Base-by-base conservation (phyloP, 2,888 invertebrate species). In the Drosophila algonquin region DNA sequence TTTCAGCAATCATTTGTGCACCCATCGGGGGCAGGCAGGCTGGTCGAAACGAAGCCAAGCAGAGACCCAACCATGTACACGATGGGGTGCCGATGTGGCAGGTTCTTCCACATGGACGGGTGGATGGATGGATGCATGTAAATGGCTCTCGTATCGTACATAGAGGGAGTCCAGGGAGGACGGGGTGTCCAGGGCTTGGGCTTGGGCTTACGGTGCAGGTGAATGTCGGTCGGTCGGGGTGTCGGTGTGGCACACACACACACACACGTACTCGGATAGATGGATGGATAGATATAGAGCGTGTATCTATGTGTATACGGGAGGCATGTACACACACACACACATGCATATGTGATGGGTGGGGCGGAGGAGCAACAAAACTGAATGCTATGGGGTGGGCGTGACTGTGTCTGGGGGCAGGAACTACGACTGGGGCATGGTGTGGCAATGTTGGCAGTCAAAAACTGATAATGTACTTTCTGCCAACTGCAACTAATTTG, bases 401-500 rank as follows among this genome's bases (percentile, higher is more conserved):
- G 24, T 59, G 10, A 40, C 40, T 40, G 40, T 40, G 40, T 40
- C 40, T 40, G 40, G 35, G 12, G 35, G 35, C 35, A 1, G 35
- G 44, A 50, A 14, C 16, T 24, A 40, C 18, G 35, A 18, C 24
- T 0, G 12, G 44, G 58, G 48, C 48, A 16, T 58, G 47, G 35
- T 73, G 73, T 61, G 76, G 76, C 73, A 64, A 54, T 59, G 40
- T 14, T 40, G 73, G 55, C 54, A 73, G 63, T 64, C 64, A 80
- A 80, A 80, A 77, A 77, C 79, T 75, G 80, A 80, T 80, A 80
- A 79, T 80, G 63, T 52, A 75, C 74, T 55, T 54, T 68, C 76
- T 64, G 67, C 79, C 71, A 76, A 75, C 72, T 75, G 77, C 70
- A 77, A 71, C 79, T 77, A 79, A 80, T 80, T 80, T 79, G 79